These are phyloP conservation scores for Eriocheir sinensis DNA, from an alignment of 1,140 invertebrate species.

Conservation along the genomic window DNA sequence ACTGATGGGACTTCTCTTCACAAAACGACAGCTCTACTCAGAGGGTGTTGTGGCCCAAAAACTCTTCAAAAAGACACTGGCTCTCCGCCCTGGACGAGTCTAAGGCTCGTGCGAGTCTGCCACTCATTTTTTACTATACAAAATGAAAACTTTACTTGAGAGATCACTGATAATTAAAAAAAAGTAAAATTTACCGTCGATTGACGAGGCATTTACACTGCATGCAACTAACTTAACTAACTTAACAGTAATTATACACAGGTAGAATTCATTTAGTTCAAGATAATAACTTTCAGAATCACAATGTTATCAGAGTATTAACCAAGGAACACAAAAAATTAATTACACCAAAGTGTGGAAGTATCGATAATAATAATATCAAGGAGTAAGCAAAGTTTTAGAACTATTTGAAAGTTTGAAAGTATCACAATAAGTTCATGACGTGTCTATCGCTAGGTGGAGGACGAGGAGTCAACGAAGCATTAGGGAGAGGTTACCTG, in stretches of 20 bases:
- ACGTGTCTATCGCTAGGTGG: neutral
- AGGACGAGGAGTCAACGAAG: slow-evolving; percentile 38
- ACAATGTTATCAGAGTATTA: too few relatives aligned
- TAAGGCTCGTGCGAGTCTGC: neutral
- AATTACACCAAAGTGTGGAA: too few relatives aligned
- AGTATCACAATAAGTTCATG: neutral
- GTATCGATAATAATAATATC: too few relatives aligned
- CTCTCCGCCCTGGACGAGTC: neutral
- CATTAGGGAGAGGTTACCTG: slow-evolving; percentile 74
- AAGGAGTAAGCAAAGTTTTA: neutral
- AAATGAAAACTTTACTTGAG: too few relatives aligned
- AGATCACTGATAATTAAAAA: too few relatives aligned
- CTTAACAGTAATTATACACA: too few relatives aligned
- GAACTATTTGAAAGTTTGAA: neutral
- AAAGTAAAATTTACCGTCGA: neutral
- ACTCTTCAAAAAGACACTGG: neutral
- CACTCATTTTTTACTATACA: neutral
- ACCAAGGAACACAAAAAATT: too few relatives aligned
- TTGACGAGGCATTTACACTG: neutral
- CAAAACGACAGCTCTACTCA: neutral
- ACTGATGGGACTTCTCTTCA: neutral
- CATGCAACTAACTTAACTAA: neutral
- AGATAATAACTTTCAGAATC: too few relatives aligned
- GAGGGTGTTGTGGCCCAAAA: neutral
- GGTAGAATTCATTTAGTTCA: too few relatives aligned